Evolutionary conservation across 2,797 vertebrate genomes (phyloP), one percentile per base, ranked within the genome.

Genomic region (Dendrocincla tyrannina): DNA sequence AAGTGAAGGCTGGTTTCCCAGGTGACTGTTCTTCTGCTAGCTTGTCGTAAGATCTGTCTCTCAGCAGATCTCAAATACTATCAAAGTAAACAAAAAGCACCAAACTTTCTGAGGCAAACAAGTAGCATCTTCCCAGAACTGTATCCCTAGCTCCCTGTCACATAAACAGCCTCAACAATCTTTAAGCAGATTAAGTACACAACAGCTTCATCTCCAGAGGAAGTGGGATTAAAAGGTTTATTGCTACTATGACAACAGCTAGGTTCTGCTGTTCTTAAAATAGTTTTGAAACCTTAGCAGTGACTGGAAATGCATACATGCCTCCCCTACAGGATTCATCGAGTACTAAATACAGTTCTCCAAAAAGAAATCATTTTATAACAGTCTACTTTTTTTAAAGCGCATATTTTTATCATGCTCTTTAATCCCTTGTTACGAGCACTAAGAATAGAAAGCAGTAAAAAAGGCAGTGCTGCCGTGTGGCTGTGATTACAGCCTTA

Each of bases 171-270:
- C 84, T 33, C 88, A 83, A 91, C 10, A 35, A 91, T 93, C 93
- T 94, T 85, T 94, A 97, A 97, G 92, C 41, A 79, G 94, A 92
- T 96, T 96, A 96, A 68, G 75, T 62, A 67, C 81, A 93, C 47
- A 89, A 89, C 91, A 92, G 89, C 89, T 93, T 96, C 96, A 95
- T 84, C 96, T 86, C 82, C 91, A 82, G 77, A 94, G 94, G 96
- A 97, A 97, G 93, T 68, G 35, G 81, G 96, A 97, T 97, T 97
- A 95, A 93, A 96, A 91, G 95, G 88, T 96, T 97, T 97, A 95
- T 74, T 86, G 95, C 94, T 97, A 69, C 96, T 95, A 96, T 97
- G 95, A 96, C 95, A 97, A 97, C 96, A 86, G 83, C 86, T 91
- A 96, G 94, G 89, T 97, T 96, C 91, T 93, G 84, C 81, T 85